These are phyloP conservation scores for Hemibagrus wyckioides DNA, from an alignment of 2,113 vertebrate genomes.

Conservation along the genomic window DNA sequence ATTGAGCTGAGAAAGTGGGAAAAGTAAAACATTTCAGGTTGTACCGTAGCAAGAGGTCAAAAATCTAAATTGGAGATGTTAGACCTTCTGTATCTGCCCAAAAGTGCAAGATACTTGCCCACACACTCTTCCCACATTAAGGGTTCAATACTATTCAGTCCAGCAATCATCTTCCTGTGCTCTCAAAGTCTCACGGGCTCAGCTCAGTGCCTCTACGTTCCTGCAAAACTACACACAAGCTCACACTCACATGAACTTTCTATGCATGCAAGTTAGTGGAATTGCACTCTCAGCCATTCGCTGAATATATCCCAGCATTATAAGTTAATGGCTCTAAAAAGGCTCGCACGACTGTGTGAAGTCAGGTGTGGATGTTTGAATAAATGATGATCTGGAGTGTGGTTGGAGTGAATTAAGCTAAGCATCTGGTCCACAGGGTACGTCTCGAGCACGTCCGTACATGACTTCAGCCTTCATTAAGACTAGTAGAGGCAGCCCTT, in stretches of 20 bases:
- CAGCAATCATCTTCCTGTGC: no score
- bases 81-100: not conserved
- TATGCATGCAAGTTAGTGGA: conserved; percentile 4
- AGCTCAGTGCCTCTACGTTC: not conserved
- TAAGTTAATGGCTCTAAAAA: conserved; percentile 33
- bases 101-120: not conserved
- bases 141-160: not conserved
- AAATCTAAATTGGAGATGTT: not conserved
- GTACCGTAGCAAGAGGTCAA: not conserved
- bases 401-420: conserved; percentile 27
- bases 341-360: conserved; percentile 13
- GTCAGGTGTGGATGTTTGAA: conserved; percentile 33
- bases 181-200: not conserved
- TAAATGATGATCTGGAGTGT: conserved; percentile 40
- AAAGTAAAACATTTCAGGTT: not conserved
- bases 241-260: not conserved
- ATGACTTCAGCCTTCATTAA: conserved; percentile 28
- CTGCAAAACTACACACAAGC: not conserved
- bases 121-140: not conserved
- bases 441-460: not conserved
- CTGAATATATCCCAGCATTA: conserved; percentile 4
- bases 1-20: not conserved
- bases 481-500: not conserved
- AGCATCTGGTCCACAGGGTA: not conserved
- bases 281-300: conserved; percentile 20